A percentile compares a stretch with the other conserved stretches of the same genome.
Conservation (phyloP, 1,140 invertebrate species). For the Rhopalosiphum maidis region DNA sequence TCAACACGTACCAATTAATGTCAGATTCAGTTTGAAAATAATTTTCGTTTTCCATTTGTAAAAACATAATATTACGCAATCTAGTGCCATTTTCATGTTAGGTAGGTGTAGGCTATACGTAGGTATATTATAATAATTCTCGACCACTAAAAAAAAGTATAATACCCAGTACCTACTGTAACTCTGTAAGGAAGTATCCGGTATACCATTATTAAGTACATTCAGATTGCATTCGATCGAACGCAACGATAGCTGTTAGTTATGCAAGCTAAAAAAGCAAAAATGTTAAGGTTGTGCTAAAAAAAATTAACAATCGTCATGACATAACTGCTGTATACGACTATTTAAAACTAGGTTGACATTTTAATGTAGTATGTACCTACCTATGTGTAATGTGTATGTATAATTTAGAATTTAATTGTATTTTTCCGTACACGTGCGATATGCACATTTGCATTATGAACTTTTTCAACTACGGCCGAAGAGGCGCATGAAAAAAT, state of each 20-base stretch:
- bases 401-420: background rate
- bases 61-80: background rate
- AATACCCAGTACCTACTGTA: background rate
- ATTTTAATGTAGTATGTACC: background rate
- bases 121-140: background rate
- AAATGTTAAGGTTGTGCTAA: background rate
- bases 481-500: background rate
- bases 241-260: background rate
- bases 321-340: background rate
- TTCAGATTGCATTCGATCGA: background rate
- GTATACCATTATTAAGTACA: background rate
- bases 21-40: background rate
- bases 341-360: background rate
- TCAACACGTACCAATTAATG: background rate
- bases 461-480: background rate
- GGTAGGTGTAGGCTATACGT: background rate
- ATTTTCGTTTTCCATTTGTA: slow-evolving; percentile 2
- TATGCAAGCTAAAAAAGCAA: background rate
- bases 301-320: slow-evolving; percentile 9
- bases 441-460: slow-evolving; percentile 4
- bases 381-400: background rate
- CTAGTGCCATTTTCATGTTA: background rate
- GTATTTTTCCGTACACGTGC: background rate
- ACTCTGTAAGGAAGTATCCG: no score
- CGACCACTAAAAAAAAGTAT: background rate